Evolutionary conservation across 1,140 invertebrate species (phyloP).

Genomic region (Macrobrachium nipponense): DNA sequence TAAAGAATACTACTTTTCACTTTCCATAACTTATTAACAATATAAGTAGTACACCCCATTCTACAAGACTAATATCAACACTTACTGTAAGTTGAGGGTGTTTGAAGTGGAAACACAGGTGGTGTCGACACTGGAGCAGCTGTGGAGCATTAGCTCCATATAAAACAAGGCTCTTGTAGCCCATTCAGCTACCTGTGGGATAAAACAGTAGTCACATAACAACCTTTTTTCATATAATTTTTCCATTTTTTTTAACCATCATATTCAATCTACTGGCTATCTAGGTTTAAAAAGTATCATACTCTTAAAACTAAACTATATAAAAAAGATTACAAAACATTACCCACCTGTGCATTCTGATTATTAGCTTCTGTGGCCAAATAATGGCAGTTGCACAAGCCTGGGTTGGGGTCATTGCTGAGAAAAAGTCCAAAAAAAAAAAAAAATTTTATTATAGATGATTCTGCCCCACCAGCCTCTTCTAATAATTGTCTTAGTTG

Average conservation of each 20-base stretch:
- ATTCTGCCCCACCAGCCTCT: constrained; percentile 85
- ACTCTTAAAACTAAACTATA: constrained; percentile 1
- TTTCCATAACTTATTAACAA: no score
- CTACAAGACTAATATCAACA: not conserved
- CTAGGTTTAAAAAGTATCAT: constrained; percentile 4
- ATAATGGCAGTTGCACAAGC: constrained; percentile 90
- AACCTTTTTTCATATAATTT: no score
- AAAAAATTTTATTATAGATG: constrained; percentile 85
- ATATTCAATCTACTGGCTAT: no score
- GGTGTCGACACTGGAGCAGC: constrained; percentile 40
- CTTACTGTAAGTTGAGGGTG: constrained; percentile 46
- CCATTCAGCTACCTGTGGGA: constrained; percentile 78
- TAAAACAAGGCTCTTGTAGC: constrained; percentile 92
- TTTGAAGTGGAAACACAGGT: constrained; percentile 26
- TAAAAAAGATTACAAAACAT: not conserved
- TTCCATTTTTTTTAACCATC: no score
- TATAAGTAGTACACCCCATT: no score
- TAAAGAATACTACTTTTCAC: no score
- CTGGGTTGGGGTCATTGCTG: constrained; percentile 83
- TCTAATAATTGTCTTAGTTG: constrained; percentile 78
- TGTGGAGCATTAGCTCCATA: constrained; percentile 83
- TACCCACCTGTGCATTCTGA: constrained; percentile 76
- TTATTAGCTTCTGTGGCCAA: constrained; percentile 81
- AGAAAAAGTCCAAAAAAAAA: constrained; percentile 88
- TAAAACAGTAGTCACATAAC: no score